A percentile compares a stretch with the other conserved stretches of the same genome.
phyloP scores from a whole-genome alignment of 2,888 invertebrate genomes.

The Oscheius onirici region DNA sequence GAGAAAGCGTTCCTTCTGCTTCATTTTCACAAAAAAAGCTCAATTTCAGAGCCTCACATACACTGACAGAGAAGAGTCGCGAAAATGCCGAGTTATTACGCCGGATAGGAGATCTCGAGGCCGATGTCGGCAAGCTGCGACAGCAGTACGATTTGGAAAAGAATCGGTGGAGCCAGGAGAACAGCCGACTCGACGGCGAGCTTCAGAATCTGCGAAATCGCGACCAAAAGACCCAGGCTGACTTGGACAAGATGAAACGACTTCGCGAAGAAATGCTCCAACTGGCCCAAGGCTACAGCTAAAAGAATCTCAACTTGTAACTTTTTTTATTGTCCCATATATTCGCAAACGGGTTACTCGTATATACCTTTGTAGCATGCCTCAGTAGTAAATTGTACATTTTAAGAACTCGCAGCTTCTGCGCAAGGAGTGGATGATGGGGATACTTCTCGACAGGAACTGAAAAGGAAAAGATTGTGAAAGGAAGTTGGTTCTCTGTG shows the following conservation, averaged over 20 bases:
- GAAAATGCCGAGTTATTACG: slow-evolving; percentile 4
- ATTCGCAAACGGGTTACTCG: background rate
- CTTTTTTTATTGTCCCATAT: background rate
- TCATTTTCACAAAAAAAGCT: background rate
- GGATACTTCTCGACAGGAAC: slow-evolving; percentile 15
- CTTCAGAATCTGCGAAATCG: slow-evolving; percentile 9
- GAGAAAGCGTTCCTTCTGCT: background rate
- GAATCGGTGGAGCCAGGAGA: background rate
- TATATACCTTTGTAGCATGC: slow-evolving; percentile 9
- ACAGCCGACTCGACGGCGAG: slow-evolving; percentile 13
- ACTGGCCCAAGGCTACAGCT: slow-evolving; percentile 29
- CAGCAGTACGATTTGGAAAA: slow-evolving; percentile 23
- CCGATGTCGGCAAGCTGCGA: slow-evolving; percentile 6
- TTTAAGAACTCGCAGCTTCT: background rate
- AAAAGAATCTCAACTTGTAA: background rate
- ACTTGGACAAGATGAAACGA: slow-evolving; percentile 30
- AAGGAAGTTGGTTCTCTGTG: too few species aligned
- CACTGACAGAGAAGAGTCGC: slow-evolving; percentile 11
- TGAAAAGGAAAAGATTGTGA: too few species aligned
- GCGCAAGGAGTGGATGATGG: background rate
- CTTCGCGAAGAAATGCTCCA: slow-evolving; percentile 35
- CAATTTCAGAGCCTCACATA: slow-evolving; percentile 19
- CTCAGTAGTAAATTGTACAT: slow-evolving; percentile 7
- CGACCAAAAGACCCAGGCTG: slow-evolving; percentile 32
- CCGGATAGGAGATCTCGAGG: slow-evolving; percentile 23